These are phyloP conservation scores for rabbit (Oryctolagus cuniculus) DNA, from an alignment of 2,113 vertebrate species.

Conservation along the genomic window DNA sequence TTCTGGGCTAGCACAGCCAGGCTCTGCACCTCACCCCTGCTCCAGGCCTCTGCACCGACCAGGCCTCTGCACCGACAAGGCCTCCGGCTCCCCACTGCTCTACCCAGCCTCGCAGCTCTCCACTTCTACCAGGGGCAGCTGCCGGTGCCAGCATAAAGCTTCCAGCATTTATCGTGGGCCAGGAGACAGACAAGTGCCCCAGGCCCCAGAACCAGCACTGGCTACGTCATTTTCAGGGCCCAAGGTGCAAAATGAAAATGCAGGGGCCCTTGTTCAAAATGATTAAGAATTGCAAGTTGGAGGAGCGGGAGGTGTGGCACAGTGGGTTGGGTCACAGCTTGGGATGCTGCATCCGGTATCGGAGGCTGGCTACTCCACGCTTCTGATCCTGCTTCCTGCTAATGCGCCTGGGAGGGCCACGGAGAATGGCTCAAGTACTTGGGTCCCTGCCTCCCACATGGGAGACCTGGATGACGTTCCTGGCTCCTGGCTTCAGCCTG, in stretches of 20 bases:
- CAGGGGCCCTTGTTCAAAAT: neutral
- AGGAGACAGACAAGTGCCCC: neutral
- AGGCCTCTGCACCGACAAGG: neutral
- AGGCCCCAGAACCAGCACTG: neutral
- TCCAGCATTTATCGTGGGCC: neutral
- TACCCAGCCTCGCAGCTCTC: neutral
- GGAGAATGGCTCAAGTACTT: too few species aligned
- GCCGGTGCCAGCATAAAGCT: accelerated
- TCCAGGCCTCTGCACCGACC: neutral
- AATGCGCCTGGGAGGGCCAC: too few species aligned
- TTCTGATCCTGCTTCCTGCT: too few species aligned
- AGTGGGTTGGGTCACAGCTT: too few species aligned
- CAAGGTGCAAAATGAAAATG: neutral
- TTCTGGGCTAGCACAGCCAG: neutral
- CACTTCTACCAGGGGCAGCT: neutral
- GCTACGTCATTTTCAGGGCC: neutral
- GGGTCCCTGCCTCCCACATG: too few species aligned
- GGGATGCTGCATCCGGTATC: too few species aligned
- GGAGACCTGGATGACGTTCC: too few species aligned
- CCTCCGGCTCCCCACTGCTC: neutral
- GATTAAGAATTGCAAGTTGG: neutral
- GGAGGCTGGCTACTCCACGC: too few species aligned
- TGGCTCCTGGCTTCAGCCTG: too few species aligned
- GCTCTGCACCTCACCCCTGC: neutral
- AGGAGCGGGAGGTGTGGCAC: neutral